A percentile compares a stretch with the other conserved stretches of the same genome.
Conservation (phyloP, 2,113 vertebrate genomes). For the Eupsittula cactorum region DNA sequence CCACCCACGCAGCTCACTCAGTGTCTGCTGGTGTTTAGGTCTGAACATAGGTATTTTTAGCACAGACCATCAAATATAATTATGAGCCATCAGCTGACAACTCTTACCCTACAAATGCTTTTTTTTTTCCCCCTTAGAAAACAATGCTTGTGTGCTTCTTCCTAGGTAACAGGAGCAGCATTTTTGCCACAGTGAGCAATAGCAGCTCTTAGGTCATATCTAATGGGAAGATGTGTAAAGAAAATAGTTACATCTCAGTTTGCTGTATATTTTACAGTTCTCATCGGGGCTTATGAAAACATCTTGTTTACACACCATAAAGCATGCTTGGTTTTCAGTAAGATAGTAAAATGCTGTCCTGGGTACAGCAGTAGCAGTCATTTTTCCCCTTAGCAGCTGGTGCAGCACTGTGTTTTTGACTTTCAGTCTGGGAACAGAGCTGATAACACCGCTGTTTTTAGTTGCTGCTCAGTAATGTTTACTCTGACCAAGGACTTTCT, state of each 20-base stretch:
- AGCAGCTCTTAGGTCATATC: background rate
- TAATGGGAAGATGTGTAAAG: background rate
- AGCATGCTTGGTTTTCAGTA: background rate
- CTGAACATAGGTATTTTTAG: slow-evolving; percentile 23
- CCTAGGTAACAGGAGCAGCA: background rate
- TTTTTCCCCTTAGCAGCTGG: too few species aligned
- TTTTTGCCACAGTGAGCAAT: background rate
- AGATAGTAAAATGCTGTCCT: background rate
- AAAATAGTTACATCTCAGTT: background rate
- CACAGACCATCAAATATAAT: fast-evolving
- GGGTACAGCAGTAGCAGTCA: too few species aligned
- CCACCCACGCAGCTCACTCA: background rate
- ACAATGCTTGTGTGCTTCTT: background rate
- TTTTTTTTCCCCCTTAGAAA: background rate
- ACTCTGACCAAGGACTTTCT: too few species aligned
- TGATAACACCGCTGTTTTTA: too few species aligned
- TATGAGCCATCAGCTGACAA: background rate
- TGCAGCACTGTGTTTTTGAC: too few species aligned
- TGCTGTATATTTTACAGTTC: background rate
- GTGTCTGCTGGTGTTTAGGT: background rate
- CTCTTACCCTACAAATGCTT: background rate
- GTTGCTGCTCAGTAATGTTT: too few species aligned
- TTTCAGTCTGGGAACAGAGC: too few species aligned
- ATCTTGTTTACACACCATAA: background rate
- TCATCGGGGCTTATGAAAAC: background rate